Evolutionary conservation across 2,113 vertebrate species (phyloP), one percentile per base, ranked within the genome.

Genomic region (Etia nguti): DNA sequence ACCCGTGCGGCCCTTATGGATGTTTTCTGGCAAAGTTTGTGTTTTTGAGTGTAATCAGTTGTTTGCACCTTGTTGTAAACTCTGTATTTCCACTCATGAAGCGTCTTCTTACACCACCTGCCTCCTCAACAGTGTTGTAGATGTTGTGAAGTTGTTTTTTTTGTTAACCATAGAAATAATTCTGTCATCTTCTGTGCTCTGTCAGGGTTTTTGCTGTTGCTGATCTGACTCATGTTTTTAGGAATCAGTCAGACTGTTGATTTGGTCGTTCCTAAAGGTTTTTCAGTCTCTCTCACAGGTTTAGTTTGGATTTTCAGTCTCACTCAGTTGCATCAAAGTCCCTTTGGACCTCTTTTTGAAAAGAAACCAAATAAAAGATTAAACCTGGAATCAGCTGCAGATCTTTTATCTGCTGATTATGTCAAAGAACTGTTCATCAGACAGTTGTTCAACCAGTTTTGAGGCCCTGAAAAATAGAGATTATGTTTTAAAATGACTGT

Each of bases 381-480:
- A 70, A 24, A 73, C 38, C 38, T 46, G 65, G 65, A 73, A 46
- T 18, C 3, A 73, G 22, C 22, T 46, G 22, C 43, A 73, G 38
- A 16, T 46, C 0, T 26, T 43, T 26, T 10, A 46, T 73, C 38
- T 46, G 1, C 36, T 41, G 0, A 68, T 68, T 9, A 13, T 9
- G 62, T 68, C 36, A 22, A 13, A 43, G 65, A 43, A 43, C 65
- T 6, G 8, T 16, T 70, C 65, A 16, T 2, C n/a, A 46, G 22
- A 6, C 11, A 4, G 6, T 48, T 16, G 46, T 65, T 10, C 1
- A 10, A 24, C 15, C 22, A 26, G 22, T 26, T 73, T 46, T 46
- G 2, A 73, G 38, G 38, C 68, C 13, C 16, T 26, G 0, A 73
- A 3, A 73, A 26, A 18, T 0, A 6, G 41, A 41, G 13, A 26